Percentiles rank a stretch among this genome's conserved stretches.
phyloP scores from a whole-genome alignment of 2,797 vertebrate species.

The Sebastes matsubarae region DNA sequence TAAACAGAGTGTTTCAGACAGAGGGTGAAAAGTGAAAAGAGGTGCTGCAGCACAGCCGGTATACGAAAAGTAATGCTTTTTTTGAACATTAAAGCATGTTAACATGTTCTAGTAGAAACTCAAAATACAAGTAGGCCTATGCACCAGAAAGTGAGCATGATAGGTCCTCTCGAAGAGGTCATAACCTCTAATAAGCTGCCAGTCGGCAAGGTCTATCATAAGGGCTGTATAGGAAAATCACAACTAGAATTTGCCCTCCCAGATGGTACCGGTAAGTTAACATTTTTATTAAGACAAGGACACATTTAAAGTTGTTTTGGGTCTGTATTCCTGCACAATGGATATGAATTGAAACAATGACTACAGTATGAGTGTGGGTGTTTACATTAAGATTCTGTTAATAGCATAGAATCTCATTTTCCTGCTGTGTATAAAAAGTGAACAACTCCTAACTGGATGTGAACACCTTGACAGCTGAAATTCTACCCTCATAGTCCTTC shows the following conservation, averaged over 20 bases:
- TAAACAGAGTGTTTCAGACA: rapidly evolving
- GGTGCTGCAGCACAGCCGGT: no score
- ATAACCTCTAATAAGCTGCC: no score
- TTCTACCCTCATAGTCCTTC: background rate
- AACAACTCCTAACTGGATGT: background rate
- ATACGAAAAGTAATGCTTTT: no score
- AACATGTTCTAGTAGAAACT: no score
- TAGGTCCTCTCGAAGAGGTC: rapidly evolving
- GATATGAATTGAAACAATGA: background rate
- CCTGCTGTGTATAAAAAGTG: background rate
- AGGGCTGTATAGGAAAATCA: no score
- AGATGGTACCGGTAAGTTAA: no score
- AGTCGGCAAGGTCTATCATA: no score
- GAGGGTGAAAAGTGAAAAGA: no score
- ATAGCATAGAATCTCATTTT: background rate
- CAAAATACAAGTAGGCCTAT: no score
- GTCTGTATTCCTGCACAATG: background rate
- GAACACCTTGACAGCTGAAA: background rate
- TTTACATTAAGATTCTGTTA: background rate
- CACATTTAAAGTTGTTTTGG: background rate
- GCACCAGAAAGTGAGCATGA: no score
- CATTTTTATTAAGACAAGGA: background rate
- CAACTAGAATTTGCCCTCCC: no score
- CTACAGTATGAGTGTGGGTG: background rate
- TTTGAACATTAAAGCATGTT: no score